Percentiles rank a stretch among this genome's conserved stretches.
Evolutionary conservation across 2,113 vertebrate species (phyloP).

Genomic region (Neogobius melanostomus): DNA sequence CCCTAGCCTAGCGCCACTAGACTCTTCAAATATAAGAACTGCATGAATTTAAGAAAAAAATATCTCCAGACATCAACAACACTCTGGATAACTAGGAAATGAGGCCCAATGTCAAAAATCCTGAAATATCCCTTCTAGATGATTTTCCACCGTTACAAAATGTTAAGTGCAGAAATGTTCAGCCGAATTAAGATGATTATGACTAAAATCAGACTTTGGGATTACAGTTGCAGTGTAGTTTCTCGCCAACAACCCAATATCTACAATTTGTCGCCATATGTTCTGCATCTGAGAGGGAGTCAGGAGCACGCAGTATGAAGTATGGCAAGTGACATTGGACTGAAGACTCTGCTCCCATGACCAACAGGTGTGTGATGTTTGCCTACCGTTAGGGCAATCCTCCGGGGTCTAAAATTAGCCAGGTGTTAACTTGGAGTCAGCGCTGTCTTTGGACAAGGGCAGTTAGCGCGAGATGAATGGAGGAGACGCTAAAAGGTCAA

Average conservation of each 20-base stretch:
- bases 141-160: too few relatives aligned
- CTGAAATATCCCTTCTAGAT: too few relatives aligned
- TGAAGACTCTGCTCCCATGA: slow-evolving; percentile 57
- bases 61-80: too few relatives aligned
- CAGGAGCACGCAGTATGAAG: not conserved
- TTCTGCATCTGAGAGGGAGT: slow-evolving; percentile 9
- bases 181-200: not conserved
- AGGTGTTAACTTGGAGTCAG: slow-evolving; percentile 52
- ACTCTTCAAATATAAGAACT: too few relatives aligned
- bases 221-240: not conserved
- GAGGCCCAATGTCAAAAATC: too few relatives aligned
- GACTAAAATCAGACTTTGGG: not conserved
- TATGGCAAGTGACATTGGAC: slow-evolving; percentile 50
- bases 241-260: not conserved
- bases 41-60: too few relatives aligned
- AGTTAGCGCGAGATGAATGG: not conserved
- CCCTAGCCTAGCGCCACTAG: too few relatives aligned
- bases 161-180: too few relatives aligned
- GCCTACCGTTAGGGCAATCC: slow-evolving; percentile 28
- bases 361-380: slow-evolving; percentile 46
- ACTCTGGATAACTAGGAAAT: too few relatives aligned
- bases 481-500: not conserved
- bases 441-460: slow-evolving; percentile 31
- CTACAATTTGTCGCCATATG: not conserved
- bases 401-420: slow-evolving; percentile 61